Percentiles rank a stretch among this genome's conserved stretches.
phyloP scores from a whole-genome alignment of 2,797 vertebrate species.

The Betta splendens region DNA sequence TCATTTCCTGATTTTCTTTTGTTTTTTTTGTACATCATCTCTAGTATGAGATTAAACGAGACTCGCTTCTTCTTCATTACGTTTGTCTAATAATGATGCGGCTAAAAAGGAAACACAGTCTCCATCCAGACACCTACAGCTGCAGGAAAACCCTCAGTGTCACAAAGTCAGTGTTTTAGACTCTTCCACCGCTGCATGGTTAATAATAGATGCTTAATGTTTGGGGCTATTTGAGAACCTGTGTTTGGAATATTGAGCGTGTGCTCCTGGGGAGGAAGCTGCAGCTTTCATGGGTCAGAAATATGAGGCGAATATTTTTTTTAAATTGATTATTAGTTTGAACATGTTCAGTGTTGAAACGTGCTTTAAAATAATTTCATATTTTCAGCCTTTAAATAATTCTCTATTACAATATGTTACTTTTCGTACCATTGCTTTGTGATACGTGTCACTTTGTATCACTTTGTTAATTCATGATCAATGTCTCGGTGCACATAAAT shows the following conservation, averaged over 20 bases:
- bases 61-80: conserved; percentile 5
- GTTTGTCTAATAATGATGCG: conserved; percentile 15
- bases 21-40: not conserved
- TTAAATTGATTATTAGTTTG: not conserved
- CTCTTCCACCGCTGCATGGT: conserved; percentile 7
- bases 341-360: too few relatives aligned
- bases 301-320: too few relatives aligned
- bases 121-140: too few relatives aligned
- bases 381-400: too few relatives aligned
- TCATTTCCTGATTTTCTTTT: conserved; percentile 14
- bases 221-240: conserved; percentile 14
- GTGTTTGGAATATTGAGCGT: not conserved
- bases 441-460: not conserved
- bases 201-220: conserved; percentile 1
- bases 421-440: not conserved
- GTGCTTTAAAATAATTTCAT: too few relatives aligned
- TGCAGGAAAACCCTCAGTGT: too few relatives aligned
- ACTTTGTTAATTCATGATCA: conserved; percentile 20
- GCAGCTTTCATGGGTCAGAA: too few relatives aligned
- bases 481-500: conserved; percentile 13
- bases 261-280: not conserved
- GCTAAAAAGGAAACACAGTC: too few relatives aligned
- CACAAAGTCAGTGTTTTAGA: too few relatives aligned
- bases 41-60: not conserved
- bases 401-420: not conserved